Base-by-base conservation (phyloP, 2,797 vertebrate species). In the Champsocephalus gunnari region DNA sequence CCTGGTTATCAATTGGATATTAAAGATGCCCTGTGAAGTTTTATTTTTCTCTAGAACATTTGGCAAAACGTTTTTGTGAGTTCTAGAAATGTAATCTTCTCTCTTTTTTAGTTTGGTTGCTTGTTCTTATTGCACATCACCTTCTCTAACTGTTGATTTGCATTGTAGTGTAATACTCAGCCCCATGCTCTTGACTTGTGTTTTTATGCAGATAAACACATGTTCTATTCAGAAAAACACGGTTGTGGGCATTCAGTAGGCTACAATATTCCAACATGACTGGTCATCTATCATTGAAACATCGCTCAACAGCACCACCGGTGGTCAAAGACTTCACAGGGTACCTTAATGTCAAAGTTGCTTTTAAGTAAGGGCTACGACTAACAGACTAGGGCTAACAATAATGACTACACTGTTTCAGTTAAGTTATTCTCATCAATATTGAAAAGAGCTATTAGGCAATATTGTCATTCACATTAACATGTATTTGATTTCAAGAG, bases 321-420 rank as follows among this genome's bases (percentile, higher is more conserved):
- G 48, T 59, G 61, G 57, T 43, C 58, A 58, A 43, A 55, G 44
- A 28, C 34, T 77, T 49, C n/a, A 73, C 56, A 50, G 48, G 67
- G n/a, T 51, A 67, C 53, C 65, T 74, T 57, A 54, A 32, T 45
- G 12, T 47, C 53, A 2, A 50, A 76, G 41, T n/a, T 32, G 19
- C 10, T 63, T 73, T 71, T 0, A 3, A 63, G 58, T 66, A 77
- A 85, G 71, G 81, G 79, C 73, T 85, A 68, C 17, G 13, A 60
- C 5, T 32, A 61, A 74, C 24, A 47, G 9, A 62, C 14, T 43
- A 66, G 64, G 56, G 60, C 75, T 38, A 38, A 38, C 34, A 38
- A 51, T 43, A 48, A 54, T 6, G 0, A 58, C 16, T 54, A 2
- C 56, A 73, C 13, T 50, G 21, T 5, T 21, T 19, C 4, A 38